phyloP scores from a whole-genome alignment of 1,140 invertebrate species.

The Achroia grisella region DNA sequence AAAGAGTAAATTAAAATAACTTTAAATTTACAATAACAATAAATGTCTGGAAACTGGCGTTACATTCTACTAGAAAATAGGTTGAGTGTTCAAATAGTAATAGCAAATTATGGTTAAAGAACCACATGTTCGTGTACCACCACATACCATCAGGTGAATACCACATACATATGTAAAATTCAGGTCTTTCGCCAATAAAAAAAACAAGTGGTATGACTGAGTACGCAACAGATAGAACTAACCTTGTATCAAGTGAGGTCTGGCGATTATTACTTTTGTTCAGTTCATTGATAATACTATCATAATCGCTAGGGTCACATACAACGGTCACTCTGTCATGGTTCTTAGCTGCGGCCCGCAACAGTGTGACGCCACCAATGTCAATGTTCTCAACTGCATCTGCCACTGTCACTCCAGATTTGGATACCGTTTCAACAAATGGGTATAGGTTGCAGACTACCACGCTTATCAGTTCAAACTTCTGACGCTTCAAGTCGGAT shows the following conservation, averaged over 20 bases:
- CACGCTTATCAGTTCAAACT: constrained; percentile 83
- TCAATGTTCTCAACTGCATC: constrained; percentile 99
- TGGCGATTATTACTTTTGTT: constrained; percentile 62
- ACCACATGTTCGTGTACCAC: too few species aligned
- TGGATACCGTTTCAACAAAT: constrained; percentile 92
- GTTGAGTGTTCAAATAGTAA: too few species aligned
- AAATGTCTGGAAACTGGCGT: too few species aligned
- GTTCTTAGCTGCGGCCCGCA: constrained; percentile 98
- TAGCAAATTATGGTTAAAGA: too few species aligned
- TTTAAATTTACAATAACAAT: too few species aligned
- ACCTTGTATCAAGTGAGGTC: constrained; percentile 85
- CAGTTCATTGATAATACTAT: constrained; percentile 83
- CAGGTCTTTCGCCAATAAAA: too few species aligned
- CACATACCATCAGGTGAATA: too few species aligned
- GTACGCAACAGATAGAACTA: constrained; percentile 21
- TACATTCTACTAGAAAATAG: too few species aligned
- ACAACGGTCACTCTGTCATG: constrained; percentile 95
- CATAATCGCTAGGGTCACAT: constrained; percentile 95
- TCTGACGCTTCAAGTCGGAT: constrained; percentile 85
- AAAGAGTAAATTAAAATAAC: too few species aligned
- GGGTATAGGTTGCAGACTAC: constrained; percentile 98
- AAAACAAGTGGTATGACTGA: too few species aligned
- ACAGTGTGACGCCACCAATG: constrained; percentile 95
- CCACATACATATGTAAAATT: too few species aligned
- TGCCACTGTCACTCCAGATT: constrained; percentile 85